Percentiles rank a stretch among this genome's conserved stretches.
Evolutionary conservation across 2,888 invertebrate species (phyloP).

Genomic region (Siphonodentalium dalli): DNA sequence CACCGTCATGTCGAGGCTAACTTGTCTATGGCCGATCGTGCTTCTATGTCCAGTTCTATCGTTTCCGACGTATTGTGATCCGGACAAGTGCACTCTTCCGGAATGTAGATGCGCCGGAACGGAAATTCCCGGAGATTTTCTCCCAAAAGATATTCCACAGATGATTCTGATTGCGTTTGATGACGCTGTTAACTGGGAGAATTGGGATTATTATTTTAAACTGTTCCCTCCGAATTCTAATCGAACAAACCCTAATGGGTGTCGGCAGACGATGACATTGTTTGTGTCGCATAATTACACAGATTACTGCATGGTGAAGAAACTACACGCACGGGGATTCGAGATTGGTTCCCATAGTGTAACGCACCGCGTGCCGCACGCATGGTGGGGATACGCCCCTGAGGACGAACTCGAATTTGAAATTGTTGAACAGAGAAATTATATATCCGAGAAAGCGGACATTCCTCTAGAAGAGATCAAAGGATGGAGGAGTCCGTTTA

Average conservation of each 20-base stretch:
- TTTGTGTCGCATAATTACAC: constrained; percentile 99
- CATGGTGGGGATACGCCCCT: constrained; percentile 19
- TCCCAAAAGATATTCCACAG: constrained; percentile 21
- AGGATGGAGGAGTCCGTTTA: constrained; percentile 26
- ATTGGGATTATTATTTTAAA: constrained; percentile 17
- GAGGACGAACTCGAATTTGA: constrained; percentile 13
- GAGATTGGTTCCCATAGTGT: constrained; percentile 25
- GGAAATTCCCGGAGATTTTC: constrained; percentile 15
- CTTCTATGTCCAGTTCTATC: too few relatives aligned
- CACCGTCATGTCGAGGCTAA: too few relatives aligned
- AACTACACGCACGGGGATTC: constrained; percentile 14
- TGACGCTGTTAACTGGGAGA: constrained; percentile 22
- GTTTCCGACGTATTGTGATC: too few relatives aligned
- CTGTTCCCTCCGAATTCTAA: constrained; percentile 25
- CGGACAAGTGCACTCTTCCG: constrained; percentile 22
- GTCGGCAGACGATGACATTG: constrained; percentile 86
- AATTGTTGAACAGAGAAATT: constrained; percentile 20
- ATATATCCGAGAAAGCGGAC: constrained; percentile 61
- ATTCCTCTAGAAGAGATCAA: constrained; percentile 18
- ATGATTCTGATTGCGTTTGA: constrained; percentile 26
- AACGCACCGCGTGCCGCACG: constrained; percentile 21
- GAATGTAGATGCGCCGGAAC: constrained; percentile 23
- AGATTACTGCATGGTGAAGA: constrained; percentile 83
- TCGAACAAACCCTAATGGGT: constrained; percentile 72
- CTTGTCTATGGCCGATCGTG: too few relatives aligned